Base-by-base conservation (phyloP, 2,888 invertebrate species). In the Cristatella mucedo region DNA sequence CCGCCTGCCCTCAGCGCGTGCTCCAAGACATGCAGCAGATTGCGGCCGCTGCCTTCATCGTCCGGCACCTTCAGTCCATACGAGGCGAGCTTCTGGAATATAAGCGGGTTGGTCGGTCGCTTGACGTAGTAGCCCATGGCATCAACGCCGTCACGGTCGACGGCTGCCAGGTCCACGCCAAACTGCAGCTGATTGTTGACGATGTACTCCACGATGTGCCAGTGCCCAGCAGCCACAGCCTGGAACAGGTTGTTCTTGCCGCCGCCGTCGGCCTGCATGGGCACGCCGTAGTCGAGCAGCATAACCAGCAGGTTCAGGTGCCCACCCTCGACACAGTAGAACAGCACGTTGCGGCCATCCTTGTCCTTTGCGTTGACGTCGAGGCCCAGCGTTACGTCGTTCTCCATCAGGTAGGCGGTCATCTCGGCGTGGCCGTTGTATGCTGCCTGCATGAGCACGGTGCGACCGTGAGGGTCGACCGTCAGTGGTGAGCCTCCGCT, bases 361-460 rank as follows among this genome's bases (percentile, higher is more conserved):
- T 41, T 21, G 32, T 49, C 49, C 26, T 32, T 39, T 19, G 40
- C 46, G 32, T 46, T 47, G 16, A 49, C 5, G 31, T 47, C 40
- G n/a, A 47, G 29, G 11, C 45, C 44, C 5, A 44, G 41, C 19
- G 40, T 43, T 20, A 40, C n/a, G 15, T 41, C 38, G 33, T 48
- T 34, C 26, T 39, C 40, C 13, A 48, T 33, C 7, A 50, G 41
- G 39, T 45, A 49, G 7, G 38, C 29, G 4, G 44, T 39, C 33
- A 49, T 41, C 45, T 38, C 11, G 11, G 40, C 37, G 36, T 47
- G 44, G n/a, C 48, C 50, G 2, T 46, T 47, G n/a, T 45, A 34
- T 2, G 46, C 41, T 1, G 52, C 46, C 30, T 46, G 49, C 52
- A 52, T 52, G 11, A 52, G 33, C 30, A 45, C 34, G 5, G 46